These are phyloP conservation scores for Megathymus violae DNA, from an alignment of 1,140 invertebrate genomes.

Conservation along the genomic window DNA sequence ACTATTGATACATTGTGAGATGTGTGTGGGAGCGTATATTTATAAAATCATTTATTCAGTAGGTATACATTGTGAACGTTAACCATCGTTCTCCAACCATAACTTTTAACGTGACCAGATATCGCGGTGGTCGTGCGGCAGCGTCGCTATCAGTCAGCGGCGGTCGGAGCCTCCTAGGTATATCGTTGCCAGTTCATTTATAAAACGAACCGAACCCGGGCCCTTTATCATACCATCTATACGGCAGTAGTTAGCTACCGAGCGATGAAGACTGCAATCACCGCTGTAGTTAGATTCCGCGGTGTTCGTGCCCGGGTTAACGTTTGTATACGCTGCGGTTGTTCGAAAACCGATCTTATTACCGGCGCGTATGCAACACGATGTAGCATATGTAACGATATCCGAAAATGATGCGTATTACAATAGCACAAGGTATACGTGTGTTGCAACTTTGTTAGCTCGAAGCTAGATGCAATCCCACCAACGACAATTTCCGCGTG, in stretches of 20 bases:
- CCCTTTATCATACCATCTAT: slow-evolving; percentile 43
- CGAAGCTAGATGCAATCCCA: slow-evolving; percentile 31
- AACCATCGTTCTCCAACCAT: neutral
- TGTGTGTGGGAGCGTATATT: no score
- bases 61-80: neutral
- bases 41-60: no score
- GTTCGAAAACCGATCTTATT: slow-evolving; percentile 21
- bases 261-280: slow-evolving; percentile 44
- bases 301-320: slow-evolving; percentile 37
- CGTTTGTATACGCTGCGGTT: slow-evolving; percentile 3
- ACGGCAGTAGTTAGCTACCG: slow-evolving; percentile 40
- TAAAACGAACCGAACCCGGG: slow-evolving; percentile 8
- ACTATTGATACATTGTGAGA: no score
- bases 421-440: neutral
- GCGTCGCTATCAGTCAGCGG: neutral
- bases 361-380: neutral
- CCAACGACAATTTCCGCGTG: slow-evolving; percentile 36
- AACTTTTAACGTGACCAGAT: neutral
- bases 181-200: slow-evolving; percentile 23
- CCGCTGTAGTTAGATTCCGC: slow-evolving; percentile 42
- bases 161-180: slow-evolving; percentile 15
- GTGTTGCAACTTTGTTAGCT: neutral
- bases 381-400: neutral
- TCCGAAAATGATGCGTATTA: slow-evolving; percentile 27
- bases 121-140: neutral